Base-by-base conservation (phyloP, 2,797 vertebrate species). In the Anableps anableps region DNA sequence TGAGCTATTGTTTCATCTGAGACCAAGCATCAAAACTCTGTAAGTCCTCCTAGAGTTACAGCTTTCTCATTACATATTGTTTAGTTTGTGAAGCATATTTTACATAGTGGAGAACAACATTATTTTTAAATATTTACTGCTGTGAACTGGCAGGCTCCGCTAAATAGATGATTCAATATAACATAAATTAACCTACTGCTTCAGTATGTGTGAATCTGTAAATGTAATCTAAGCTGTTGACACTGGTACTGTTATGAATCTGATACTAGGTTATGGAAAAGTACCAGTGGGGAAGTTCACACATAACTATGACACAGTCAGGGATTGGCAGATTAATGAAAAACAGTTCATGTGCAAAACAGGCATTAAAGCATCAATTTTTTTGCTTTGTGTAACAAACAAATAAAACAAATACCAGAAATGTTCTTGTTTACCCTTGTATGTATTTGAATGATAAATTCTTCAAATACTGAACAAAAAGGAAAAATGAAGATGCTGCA, bases 381-480 rank as follows among this genome's bases (percentile, higher is more conserved):
- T n/a, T 71, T 71, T 26, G 11, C 55, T 68, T 80, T 9, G 64
- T 19, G 8, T 41, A 31, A n/a, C 14, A 71, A 26, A 8, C 21
- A 73, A 26, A 77, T 50, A 48, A 26, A 2, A 64, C 66, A 36
- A 31, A 14, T 4, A 36, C 10, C 14, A 64, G 3, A 55, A 43
- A 41, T n/a, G 11, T 5, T 53, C 0, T 21, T 36, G 1, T 9
- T 38, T 29, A 29, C 5, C 36, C 14, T 1, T n/a, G 38, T 47
- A 17, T 43, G 68, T 29, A 8, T 38, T 70, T 19, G 4, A 45
- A 43, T 26, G 7, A 23, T 2, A 29, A 14, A 16, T n/a, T 45
- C 31, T 74, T 68, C 71, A 34, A 73, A 62, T 23, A 50, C 19
- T 74, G 34, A 76, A 79, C 2, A 34, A n/a, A 70, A 70, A 71